Evolutionary conservation across 2,888 invertebrate species (phyloP).

Genomic region (Cyclophora punctaria): DNA sequence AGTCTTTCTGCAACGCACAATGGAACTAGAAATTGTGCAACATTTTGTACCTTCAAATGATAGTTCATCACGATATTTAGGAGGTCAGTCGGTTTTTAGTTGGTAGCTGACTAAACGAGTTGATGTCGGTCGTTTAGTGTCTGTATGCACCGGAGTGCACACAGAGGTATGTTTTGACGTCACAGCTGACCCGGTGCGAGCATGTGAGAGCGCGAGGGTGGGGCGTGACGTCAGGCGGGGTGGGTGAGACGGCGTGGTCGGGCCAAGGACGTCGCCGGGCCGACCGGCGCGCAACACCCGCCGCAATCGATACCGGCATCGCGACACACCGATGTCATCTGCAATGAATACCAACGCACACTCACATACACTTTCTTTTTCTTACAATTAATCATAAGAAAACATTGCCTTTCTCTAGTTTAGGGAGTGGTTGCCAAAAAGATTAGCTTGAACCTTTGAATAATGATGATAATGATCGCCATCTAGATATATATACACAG

Average conservation of each 20-base stretch:
- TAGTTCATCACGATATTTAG: neutral
- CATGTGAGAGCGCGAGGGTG: constrained; percentile 46
- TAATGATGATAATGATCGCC: too few species aligned
- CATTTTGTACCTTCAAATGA: neutral
- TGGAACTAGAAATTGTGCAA: too few species aligned
- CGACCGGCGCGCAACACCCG: constrained; percentile 66
- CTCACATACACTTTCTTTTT: neutral
- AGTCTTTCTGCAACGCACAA: too few species aligned
- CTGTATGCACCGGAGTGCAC: neutral
- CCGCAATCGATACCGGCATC: constrained; percentile 56
- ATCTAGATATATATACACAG: too few species aligned
- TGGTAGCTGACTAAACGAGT: neutral
- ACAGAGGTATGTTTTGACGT: constrained; percentile 36
- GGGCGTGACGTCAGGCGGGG: constrained; percentile 56
- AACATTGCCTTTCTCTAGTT: neutral
- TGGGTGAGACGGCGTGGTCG: constrained; percentile 50
- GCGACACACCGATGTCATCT: constrained; percentile 37
- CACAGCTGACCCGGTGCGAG: constrained; percentile 48
- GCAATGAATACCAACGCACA: constrained; percentile 21
- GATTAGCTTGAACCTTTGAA: too few species aligned
- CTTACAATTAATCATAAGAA: neutral
- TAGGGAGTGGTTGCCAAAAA: too few species aligned
- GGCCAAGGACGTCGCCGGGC: constrained; percentile 73
- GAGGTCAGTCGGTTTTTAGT: neutral
- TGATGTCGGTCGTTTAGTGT: neutral